A percentile compares a stretch with the other conserved stretches of the same genome.
Evolutionary conservation across 1,140 invertebrate genomes (phyloP).

Genomic region (Macrobrachium rosenbergii): DNA sequence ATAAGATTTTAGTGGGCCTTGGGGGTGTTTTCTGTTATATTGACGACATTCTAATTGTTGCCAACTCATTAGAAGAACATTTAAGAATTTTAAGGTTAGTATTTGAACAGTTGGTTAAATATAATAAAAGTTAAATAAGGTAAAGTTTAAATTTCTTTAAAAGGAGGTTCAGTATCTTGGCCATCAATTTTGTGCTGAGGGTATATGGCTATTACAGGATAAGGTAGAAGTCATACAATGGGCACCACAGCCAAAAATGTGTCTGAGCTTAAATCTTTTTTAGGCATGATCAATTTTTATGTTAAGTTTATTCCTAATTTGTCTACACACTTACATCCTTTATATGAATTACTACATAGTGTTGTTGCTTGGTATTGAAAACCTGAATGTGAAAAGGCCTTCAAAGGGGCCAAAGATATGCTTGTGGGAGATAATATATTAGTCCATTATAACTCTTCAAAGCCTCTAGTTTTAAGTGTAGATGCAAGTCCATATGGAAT

Average conservation of each 20-base stretch:
- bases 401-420: slow-evolving; percentile 67
- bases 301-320: too few relatives aligned
- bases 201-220: background rate
- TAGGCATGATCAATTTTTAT: too few relatives aligned
- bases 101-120: background rate
- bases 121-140: background rate
- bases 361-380: too few relatives aligned
- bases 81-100: background rate
- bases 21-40: background rate
- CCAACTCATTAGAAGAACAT: background rate
- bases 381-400: too few relatives aligned
- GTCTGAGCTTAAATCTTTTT: too few relatives aligned
- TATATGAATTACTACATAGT: too few relatives aligned
- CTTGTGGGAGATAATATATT: slow-evolving; percentile 68
- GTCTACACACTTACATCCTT: too few relatives aligned
- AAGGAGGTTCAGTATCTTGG: background rate
- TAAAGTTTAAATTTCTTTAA: slow-evolving; percentile 5
- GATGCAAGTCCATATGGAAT: slow-evolving; percentile 74
- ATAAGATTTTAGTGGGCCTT: background rate
- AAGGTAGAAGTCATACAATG: slow-evolving; percentile 2
- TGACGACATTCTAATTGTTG: slow-evolving; percentile 7
- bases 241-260: slow-evolving; percentile 4
- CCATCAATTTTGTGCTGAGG: background rate
- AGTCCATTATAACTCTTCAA: slow-evolving; percentile 69
- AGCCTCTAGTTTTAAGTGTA: slow-evolving; percentile 70